Evolutionary conservation across 2,113 vertebrate species (phyloP).

Genomic region (Shinisaurus crocodilurus): DNA sequence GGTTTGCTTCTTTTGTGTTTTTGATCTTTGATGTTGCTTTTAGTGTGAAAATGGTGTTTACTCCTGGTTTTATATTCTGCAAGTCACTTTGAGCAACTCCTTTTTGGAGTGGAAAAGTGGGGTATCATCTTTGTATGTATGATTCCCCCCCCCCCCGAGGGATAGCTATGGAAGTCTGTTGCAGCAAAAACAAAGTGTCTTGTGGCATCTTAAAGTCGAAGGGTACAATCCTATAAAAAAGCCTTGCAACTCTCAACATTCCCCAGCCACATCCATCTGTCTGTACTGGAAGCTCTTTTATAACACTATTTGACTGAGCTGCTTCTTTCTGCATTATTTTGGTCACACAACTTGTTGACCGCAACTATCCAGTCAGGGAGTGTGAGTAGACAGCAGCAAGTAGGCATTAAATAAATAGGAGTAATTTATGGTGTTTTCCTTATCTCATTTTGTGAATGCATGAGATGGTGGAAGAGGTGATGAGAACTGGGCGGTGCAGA

Average conservation of each 20-base stretch:
- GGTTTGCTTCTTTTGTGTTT: not conserved
- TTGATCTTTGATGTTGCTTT: not conserved
- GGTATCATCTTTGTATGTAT: not conserved
- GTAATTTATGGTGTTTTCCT: slow-evolving; percentile 23
- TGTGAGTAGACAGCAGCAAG: not conserved
- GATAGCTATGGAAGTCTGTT: no score
- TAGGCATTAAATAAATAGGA: not conserved
- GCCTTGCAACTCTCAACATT: no score
- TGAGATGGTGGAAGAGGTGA: not conserved
- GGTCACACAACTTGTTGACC: not conserved
- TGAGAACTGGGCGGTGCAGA: not conserved
- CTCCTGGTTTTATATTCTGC: not conserved
- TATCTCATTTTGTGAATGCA: slow-evolving; percentile 7
- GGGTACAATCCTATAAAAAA: no score
- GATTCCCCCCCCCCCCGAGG: no score
- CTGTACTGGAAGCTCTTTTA: not conserved
- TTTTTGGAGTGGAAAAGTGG: not conserved
- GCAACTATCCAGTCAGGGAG: not conserved
- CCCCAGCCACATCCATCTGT: no score
- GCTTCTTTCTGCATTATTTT: slow-evolving; percentile 9
- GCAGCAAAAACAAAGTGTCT: no score
- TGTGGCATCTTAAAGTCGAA: not conserved
- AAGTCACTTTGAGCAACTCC: not conserved
- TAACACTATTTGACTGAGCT: not conserved
- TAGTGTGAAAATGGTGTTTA: not conserved